Conservation (phyloP, 2,797 vertebrate species). For the Mormyrus hasselquistii region DNA sequence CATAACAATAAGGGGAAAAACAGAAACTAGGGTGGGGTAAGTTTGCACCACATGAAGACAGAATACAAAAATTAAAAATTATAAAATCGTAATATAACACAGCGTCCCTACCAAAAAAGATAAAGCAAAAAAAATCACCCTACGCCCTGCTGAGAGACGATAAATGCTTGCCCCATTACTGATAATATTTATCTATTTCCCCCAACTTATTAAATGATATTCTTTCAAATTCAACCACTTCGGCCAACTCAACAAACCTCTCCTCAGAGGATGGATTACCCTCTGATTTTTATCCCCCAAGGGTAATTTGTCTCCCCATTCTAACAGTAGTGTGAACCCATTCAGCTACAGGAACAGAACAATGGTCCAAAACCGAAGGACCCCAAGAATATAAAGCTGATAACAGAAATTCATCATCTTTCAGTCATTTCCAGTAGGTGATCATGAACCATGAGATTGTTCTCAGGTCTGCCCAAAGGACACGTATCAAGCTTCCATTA, state of each 20-base stretch:
- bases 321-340: not conserved
- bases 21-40: not conserved
- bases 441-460: not conserved
- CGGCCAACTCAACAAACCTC: not conserved
- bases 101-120: not conserved
- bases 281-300: not conserved
- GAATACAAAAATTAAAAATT: not conserved
- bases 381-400: not conserved
- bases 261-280: not conserved
- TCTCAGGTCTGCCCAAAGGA: not conserved
- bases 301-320: not conserved
- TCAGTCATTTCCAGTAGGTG: not conserved
- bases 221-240: not conserved
- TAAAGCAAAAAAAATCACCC: not conserved
- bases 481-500: not conserved
- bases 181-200: not conserved
- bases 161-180: not conserved
- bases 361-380: not conserved
- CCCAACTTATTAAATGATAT: not conserved
- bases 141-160: not conserved
- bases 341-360: not conserved
- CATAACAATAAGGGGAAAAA: not conserved
- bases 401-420: too few relatives aligned
- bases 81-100: not conserved
- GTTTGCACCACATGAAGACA: not conserved